These are phyloP conservation scores for Drosophila insularis DNA, from an alignment of 1,140 invertebrate species.

Conservation along the genomic window DNA sequence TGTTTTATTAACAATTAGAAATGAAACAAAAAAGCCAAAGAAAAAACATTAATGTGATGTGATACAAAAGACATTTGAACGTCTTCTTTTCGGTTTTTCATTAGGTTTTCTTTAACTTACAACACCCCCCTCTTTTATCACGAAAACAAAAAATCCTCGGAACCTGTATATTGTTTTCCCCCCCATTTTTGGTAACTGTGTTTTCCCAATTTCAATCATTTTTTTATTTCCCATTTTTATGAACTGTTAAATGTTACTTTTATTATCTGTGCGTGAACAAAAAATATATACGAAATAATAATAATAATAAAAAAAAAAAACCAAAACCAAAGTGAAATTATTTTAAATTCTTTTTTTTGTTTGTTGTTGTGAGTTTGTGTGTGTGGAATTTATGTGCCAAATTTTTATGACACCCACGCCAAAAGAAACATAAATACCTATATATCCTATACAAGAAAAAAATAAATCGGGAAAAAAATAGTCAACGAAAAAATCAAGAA, in stretches of 20 bases:
- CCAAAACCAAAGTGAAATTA: conserved; percentile 4
- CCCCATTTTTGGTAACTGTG: conserved; percentile 52
- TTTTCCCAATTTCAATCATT: conserved; percentile 24
- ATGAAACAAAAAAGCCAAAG: conserved; percentile 17
- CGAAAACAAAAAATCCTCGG: not conserved
- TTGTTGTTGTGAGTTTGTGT: conserved; percentile 30
- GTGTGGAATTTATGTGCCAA: conserved; percentile 50
- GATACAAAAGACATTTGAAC: conserved; percentile 60
- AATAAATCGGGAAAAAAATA: conserved; percentile 29
- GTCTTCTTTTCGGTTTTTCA: conserved; percentile 62
- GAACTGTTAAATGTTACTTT: conserved; percentile 58
- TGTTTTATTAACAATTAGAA: conserved; percentile 23
- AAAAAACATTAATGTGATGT: conserved; percentile 55
- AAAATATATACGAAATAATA: not conserved
- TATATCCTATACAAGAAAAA: conserved; percentile 60
- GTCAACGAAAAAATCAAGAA: not conserved
- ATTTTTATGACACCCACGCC: conserved; percentile 58
- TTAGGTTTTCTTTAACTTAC: not conserved
- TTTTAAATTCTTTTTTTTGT: conserved; percentile 4
- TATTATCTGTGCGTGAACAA: conserved; percentile 26
- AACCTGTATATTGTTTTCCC: not conserved
- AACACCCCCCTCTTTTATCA: too few relatives aligned
- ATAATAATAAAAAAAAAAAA: not conserved
- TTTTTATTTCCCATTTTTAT: conserved; percentile 39
- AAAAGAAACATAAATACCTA: conserved; percentile 33